Conservation (phyloP, 2,113 vertebrate genomes). For the Caranx ignobilis region DNA sequence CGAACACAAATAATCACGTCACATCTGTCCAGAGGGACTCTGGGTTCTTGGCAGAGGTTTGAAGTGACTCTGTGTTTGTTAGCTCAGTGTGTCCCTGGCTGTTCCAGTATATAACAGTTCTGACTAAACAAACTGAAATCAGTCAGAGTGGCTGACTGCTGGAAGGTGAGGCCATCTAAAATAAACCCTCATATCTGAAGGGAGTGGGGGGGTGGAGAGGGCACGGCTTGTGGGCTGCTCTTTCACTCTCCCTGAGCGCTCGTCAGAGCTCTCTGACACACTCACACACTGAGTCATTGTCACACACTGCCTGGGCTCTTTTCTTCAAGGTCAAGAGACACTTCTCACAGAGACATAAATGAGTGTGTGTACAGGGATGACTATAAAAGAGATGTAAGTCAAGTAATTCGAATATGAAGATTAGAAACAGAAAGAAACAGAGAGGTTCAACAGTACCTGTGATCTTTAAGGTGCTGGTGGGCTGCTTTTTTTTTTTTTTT, state of each 20-base stretch:
- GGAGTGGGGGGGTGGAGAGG: slow-evolving; percentile 14
- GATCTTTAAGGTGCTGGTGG: no score
- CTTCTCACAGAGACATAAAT: slow-evolving; percentile 20
- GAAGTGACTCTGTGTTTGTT: slow-evolving; percentile 43
- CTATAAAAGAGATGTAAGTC: neutral
- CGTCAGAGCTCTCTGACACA: slow-evolving; percentile 39
- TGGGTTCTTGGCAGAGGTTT: slow-evolving; percentile 29
- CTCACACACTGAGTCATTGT: slow-evolving; percentile 58
- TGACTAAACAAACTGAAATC: slow-evolving; percentile 40
- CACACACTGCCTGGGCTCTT: slow-evolving; percentile 33
- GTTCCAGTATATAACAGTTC: slow-evolving; percentile 20
- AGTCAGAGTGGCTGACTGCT: slow-evolving; percentile 36
- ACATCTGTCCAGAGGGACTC: slow-evolving; percentile 10
- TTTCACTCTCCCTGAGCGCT: slow-evolving; percentile 17
- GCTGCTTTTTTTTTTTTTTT: no score
- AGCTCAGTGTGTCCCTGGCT: slow-evolving; percentile 37
- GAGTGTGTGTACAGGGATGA: neutral
- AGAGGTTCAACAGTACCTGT: no score
- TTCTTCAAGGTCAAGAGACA: slow-evolving; percentile 58
- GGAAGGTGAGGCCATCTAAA: slow-evolving; percentile 48
- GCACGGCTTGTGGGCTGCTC: slow-evolving; percentile 19
- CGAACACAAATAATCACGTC: neutral
- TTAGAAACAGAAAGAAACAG: neutral
- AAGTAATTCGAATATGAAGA: no score
- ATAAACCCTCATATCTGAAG: slow-evolving; percentile 43